Base-by-base conservation (phyloP, 1,140 invertebrate genomes). In the Ostrea edulis region DNA sequence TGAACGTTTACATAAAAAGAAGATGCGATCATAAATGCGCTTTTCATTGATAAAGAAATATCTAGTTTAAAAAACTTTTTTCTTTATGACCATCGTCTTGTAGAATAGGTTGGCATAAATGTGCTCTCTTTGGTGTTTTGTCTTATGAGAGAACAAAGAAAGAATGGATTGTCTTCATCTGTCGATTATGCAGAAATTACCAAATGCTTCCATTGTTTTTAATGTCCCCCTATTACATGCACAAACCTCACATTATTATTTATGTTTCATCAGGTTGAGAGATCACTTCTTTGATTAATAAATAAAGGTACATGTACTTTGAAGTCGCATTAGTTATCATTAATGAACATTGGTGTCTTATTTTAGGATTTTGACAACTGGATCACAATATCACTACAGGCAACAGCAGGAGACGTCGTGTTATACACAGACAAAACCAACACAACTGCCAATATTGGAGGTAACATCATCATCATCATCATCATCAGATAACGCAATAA, bases 361-460 rank as follows among this genome's bases (percentile, higher is more conserved):
- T 62, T 25, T 86, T n/a, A 87, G 86, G 82, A 58, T 17, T 14
- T 87, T 20, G 58, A 20, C 25, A 44, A 87, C 22, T 87, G 86
- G 86, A 22, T 51, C 52, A 77, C 58, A n/a, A 55, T 87, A n/a
- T 44, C 68, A 12, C 58, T 87, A 4, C 52, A 87, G 29, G 55
- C 54, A 20, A 25, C 12, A 35, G n/a, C 51, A 14, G 82, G 86
- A 62, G 81, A 83, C 29, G 29, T 87, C 17, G 52, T 12, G 20
- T 77, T 87, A 17, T 58, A 35, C 12, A 83, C 82, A 14, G 86
- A 52, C 14, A 53, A 83, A 51, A 83, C 20, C 25, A 54, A 87
- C 53, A 65, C 54, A 8, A 62, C 29, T 17, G 62, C 35, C 7
- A 44, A 65, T 12, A 84, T 87, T 22, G 86, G 86, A 62, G 81